Evolutionary conservation across 2,797 vertebrate species (phyloP).

Genomic region (Enteromius unitaeniatus): DNA sequence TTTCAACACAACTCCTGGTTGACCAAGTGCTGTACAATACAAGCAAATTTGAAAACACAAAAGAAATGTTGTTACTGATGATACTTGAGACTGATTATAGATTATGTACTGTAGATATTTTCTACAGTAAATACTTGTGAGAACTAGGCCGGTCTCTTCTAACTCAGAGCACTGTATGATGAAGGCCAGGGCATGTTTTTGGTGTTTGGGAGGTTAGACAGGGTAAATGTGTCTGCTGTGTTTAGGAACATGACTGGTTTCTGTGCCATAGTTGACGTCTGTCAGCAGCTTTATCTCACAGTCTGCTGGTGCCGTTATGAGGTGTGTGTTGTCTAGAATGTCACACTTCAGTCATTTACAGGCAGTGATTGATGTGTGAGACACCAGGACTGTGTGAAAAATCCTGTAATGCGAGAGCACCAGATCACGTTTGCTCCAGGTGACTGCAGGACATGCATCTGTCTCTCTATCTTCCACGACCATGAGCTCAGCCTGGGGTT

Average conservation of each 20-base stretch:
- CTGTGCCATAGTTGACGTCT: not conserved
- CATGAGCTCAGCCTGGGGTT: constrained; percentile 7
- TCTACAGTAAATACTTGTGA: not conserved
- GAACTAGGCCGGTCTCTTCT: not conserved
- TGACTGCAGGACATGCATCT: constrained; percentile 27
- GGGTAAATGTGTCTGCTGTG: not conserved
- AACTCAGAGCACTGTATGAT: too few relatives aligned
- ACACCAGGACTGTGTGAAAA: constrained; percentile 31
- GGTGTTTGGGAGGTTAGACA: not conserved
- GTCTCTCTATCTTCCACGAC: constrained; percentile 53
- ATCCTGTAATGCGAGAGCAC: constrained; percentile 5
- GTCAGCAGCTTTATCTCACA: not conserved
- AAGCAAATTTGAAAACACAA: not conserved
- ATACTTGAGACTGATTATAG: not conserved
- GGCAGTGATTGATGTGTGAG: not conserved
- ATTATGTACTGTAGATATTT: not conserved
- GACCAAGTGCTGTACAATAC: not conserved
- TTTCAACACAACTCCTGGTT: not conserved
- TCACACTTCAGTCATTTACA: constrained; percentile 21
- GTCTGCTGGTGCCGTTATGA: not conserved
- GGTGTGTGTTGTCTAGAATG: constrained; percentile 3
- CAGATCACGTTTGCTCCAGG: constrained; percentile 5
- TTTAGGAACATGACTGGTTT: constrained; percentile 3
- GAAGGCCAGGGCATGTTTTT: not conserved
- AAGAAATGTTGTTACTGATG: not conserved